Conservation (phyloP, 2,113 vertebrate genomes). For the Gobius niger region DNA sequence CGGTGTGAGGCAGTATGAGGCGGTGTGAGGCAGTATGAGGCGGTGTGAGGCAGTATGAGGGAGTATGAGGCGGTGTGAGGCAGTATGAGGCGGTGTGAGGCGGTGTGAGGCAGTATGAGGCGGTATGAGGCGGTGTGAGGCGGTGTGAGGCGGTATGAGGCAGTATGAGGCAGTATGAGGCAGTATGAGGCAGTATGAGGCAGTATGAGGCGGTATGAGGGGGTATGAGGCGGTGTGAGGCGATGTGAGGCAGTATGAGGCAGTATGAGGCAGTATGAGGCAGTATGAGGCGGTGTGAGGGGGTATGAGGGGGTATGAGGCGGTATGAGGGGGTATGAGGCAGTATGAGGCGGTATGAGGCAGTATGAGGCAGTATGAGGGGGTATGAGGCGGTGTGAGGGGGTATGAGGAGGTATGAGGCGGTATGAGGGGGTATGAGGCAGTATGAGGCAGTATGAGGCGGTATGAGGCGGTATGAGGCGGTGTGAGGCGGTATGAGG, state of each 20-base stretch:
- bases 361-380: too few species aligned
- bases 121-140: constrained; percentile 48
- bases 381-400: constrained; percentile 48
- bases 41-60: too few species aligned
- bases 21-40: constrained; percentile 44
- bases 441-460: constrained; percentile 49
- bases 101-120: too few species aligned
- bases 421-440: constrained; percentile 48
- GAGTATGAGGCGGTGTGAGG: constrained; percentile 48
- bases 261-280: constrained; percentile 44
- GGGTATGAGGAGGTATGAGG: too few species aligned
- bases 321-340: constrained; percentile 48
- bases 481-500: too few species aligned
- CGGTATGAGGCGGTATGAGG: constrained; percentile 44
- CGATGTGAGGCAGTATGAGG: too few species aligned
- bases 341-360: constrained; percentile 49
- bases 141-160: constrained; percentile 49
- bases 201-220: constrained; percentile 44
- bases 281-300: constrained; percentile 48
- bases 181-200: constrained; percentile 44
- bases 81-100: constrained; percentile 43
- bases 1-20: constrained; percentile 44
- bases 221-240: constrained; percentile 48
- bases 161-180: too few species aligned
- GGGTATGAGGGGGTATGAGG: too few species aligned